Percentiles rank a stretch among this genome's conserved stretches.
phyloP scores from a whole-genome alignment of 2,888 invertebrate genomes.

The Cabera pusaria region DNA sequence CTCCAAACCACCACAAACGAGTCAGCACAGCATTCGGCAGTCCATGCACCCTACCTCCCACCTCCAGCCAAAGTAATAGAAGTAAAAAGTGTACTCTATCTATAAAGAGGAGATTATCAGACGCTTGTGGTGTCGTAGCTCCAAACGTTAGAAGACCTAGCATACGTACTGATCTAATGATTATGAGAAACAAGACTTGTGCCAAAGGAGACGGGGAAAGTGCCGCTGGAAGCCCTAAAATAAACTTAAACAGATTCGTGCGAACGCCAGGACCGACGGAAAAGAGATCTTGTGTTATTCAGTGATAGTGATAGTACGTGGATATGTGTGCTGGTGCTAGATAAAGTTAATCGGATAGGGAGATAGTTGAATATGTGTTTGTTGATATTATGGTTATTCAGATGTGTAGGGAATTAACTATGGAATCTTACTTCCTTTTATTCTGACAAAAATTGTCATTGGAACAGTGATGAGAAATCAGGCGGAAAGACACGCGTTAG shows the following conservation, averaged over 20 bases:
- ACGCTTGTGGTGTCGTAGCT: slow-evolving; percentile 95
- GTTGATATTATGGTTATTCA: no score
- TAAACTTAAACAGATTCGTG: slow-evolving; percentile 75
- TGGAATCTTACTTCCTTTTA: no score
- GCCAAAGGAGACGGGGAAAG: slow-evolving; percentile 87
- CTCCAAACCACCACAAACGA: slow-evolving; percentile 92
- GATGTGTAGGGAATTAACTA: no score
- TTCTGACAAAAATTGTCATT: not conserved
- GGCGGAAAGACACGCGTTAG: no score
- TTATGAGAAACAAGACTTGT: slow-evolving; percentile 93
- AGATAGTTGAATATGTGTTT: slow-evolving; percentile 1
- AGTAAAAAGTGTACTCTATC: slow-evolving; percentile 90
- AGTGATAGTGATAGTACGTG: slow-evolving; percentile 54
- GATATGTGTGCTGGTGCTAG: slow-evolving; percentile 21
- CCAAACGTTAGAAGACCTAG: slow-evolving; percentile 94
- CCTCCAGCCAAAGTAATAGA: slow-evolving; percentile 85
- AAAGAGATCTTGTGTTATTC: slow-evolving; percentile 73
- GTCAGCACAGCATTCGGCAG: slow-evolving; percentile 90
- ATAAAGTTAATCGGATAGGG: slow-evolving; percentile 3
- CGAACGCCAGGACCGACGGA: slow-evolving; percentile 70
- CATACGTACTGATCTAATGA: slow-evolving; percentile 94
- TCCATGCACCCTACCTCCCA: slow-evolving; percentile 89
- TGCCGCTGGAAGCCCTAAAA: slow-evolving; percentile 78
- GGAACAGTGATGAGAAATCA: not conserved
- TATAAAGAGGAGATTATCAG: slow-evolving; percentile 91